Evolutionary conservation across 2,888 invertebrate genomes (phyloP), one percentile per base, ranked within the genome.

Genomic region (Drosophila nr. medialis): DNA sequence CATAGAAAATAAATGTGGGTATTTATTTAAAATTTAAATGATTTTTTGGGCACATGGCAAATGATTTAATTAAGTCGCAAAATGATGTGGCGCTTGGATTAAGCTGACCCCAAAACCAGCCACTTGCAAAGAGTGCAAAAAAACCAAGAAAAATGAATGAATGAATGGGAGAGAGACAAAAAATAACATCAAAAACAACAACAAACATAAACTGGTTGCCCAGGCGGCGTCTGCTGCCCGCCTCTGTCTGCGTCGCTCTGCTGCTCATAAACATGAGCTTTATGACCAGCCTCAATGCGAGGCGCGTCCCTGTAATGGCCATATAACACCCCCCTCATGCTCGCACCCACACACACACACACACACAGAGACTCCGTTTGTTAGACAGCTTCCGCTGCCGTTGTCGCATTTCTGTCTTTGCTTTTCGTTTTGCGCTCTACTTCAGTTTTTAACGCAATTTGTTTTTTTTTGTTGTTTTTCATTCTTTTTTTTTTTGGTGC

Each of bases 281-380:
- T 83, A 88, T 83, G 83, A 83, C 83, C 83, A 87, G 77, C 83
- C 83, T 83, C 88, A 83, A 83, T 74, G 83, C 64, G 80, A 79
- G 71, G 48, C 63, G 48, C 64, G 64, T 77, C 64, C 71, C 78
- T 70, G 81, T 62, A 73, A 51, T 66, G 50, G 51, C 29, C 58
- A 38, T 56, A 48, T 60, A 60, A 65, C 53, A 24, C 64, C 51
- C 15, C 60, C 32, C 62, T 29, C 42, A 34, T 50, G 30, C 58
- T 18, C n/a, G 27, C 72, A 63, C 70, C 66, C 70, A 64, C 70
- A 67, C 77, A 55, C 60, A 61, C n/a, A 27, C 61, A 53, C 21
- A 40, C 45, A 48, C 58, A 58, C 55, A 24, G 18, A 71, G 51
- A 67, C 78, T 67, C 63, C 63, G 78, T 73, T 79, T 81, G 76